Conservation (phyloP, 1,140 invertebrate genomes). For the Calliopsis andreniformis region DNA sequence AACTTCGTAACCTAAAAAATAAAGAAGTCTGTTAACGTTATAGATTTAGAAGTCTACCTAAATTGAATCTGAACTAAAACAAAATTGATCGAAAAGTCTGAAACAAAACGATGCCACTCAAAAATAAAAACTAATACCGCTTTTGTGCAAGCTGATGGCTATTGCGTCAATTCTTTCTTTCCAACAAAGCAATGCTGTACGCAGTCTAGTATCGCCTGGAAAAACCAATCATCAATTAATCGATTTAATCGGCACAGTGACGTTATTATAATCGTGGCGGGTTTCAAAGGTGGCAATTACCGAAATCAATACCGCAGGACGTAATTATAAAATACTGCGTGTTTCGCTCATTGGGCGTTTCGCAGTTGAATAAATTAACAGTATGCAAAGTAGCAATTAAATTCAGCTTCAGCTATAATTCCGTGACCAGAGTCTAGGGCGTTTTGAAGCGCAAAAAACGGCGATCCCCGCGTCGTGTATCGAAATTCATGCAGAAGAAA, state of each 20-base stretch:
- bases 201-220: background rate
- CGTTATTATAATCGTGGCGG: background rate
- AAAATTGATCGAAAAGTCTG: too few species aligned
- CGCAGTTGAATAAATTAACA: background rate
- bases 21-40: too few species aligned
- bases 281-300: background rate
- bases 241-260: background rate
- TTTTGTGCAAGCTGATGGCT: too few species aligned
- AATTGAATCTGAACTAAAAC: too few species aligned
- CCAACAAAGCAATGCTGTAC: background rate
- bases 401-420: constrained; percentile 18
- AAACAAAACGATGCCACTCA: too few species aligned
- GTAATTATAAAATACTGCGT: background rate
- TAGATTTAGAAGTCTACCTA: too few species aligned
- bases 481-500: constrained; percentile 51
- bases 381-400: constrained; percentile 16
- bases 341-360: background rate
- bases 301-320: background rate
- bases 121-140: too few species aligned
- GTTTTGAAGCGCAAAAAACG: constrained; percentile 26
- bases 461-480: constrained; percentile 20
- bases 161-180: too few species aligned
- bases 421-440: too few species aligned
- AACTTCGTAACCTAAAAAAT: too few species aligned
- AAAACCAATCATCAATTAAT: background rate